Conservation (phyloP, 1,140 invertebrate genomes). For the Diplogasteroides magnus region DNA sequence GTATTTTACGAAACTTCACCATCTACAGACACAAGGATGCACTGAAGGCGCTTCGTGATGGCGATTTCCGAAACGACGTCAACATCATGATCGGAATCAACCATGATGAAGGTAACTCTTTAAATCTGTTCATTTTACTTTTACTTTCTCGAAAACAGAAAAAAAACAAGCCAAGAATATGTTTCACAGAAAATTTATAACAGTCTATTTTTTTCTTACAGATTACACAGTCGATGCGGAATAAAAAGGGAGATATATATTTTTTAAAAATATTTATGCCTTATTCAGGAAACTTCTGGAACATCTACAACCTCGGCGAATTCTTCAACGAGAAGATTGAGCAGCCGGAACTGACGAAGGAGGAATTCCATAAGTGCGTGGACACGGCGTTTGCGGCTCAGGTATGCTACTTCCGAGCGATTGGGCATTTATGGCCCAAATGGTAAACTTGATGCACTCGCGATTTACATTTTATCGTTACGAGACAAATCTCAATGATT, state of each 20-base stretch:
- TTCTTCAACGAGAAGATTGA: constrained; percentile 45
- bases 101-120: constrained; percentile 44
- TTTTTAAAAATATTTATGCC: too few species aligned
- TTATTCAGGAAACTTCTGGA: constrained; percentile 53
- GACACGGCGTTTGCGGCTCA: constrained; percentile 29
- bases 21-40: constrained; percentile 40
- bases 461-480: too few species aligned
- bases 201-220: constrained; percentile 2
- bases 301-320: constrained; percentile 52
- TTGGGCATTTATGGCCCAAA: too few species aligned
- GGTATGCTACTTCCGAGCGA: too few species aligned
- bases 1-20: too few species aligned
- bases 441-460: too few species aligned
- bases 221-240: too few species aligned
- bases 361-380: constrained; percentile 51
- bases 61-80: constrained; percentile 43
- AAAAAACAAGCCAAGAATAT: too few species aligned
- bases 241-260: constrained; percentile 6
- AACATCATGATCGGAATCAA: constrained; percentile 55
- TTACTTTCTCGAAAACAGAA: too few species aligned
- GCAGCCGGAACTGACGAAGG: constrained; percentile 41
- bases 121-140: neutral
- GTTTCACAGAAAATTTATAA: constrained; percentile 8
- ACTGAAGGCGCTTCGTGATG: constrained; percentile 43
- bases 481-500: too few species aligned